A percentile compares a stretch with the other conserved stretches of the same genome.
phyloP scores from a whole-genome alignment of 2,888 invertebrate species.

The Litoditis marina region DNA sequence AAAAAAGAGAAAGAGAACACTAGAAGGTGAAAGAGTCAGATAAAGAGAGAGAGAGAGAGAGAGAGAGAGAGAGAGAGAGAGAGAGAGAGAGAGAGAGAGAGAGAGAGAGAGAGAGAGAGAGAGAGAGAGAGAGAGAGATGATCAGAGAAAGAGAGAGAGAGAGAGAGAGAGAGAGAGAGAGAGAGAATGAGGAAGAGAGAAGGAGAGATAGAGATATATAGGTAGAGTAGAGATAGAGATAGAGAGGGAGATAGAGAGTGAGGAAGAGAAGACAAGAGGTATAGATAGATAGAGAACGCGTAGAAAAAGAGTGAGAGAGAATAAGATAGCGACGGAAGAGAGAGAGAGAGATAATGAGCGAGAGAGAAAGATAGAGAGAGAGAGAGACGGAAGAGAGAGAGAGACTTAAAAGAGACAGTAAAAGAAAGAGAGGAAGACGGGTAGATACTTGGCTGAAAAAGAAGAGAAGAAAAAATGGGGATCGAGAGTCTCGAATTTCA shows the following conservation, averaged over 20 bases:
- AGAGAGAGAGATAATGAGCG: background rate
- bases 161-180: conserved; percentile 2
- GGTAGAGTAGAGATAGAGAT: background rate
- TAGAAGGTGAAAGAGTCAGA: background rate
- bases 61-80: conserved; percentile 3
- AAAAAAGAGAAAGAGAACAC: background rate
- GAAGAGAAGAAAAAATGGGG: background rate
- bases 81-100: conserved; percentile 5
- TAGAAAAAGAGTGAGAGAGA: conserved; percentile 2
- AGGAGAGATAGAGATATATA: conserved; percentile 1
- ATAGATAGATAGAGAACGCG: background rate
- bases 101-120: conserved; percentile 7
- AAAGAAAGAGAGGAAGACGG: background rate
- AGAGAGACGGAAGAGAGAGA: background rate
- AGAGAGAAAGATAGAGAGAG: background rate
- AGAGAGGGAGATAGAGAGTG: conserved; percentile 6
- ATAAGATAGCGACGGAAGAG: background rate
- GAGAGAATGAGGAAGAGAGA: background rate
- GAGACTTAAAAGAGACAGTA: background rate
- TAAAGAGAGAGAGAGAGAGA: conserved; percentile 4
- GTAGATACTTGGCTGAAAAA: background rate
- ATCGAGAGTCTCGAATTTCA: conserved; percentile 8
- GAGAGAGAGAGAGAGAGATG: conserved; percentile 2
- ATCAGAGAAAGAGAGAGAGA: conserved; percentile 2
- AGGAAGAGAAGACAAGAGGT: conserved; percentile 1